Base-by-base conservation (phyloP, 1,140 invertebrate genomes). In the Acromyrmex heyeri region DNA sequence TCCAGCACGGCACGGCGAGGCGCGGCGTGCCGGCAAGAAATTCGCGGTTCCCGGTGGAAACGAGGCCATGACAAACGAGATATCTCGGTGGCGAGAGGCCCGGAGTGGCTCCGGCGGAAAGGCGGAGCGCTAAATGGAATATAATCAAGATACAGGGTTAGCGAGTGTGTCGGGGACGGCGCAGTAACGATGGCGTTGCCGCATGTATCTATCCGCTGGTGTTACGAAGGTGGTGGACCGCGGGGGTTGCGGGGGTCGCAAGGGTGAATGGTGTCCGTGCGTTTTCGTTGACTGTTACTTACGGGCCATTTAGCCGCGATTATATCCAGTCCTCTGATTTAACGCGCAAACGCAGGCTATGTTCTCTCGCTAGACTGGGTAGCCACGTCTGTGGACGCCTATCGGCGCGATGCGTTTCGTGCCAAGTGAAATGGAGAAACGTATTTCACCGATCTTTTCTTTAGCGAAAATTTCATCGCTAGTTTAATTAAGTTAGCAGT, bases 221-320 rank as follows among this genome's bases (percentile, higher is more conserved):
- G 38, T 62, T 83, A 64, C 79, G 79, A 90, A 85, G 69, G 83
- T 59, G 75, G 87, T 30, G 76, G 77, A 57, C 34, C 53, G 50
- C 27, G 55, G n/a, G 14, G 70, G 59, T 73, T 38, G 38, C 85
- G n/a, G 16, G 21, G 27, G 30, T 44, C 21, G 77, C 27, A 10
- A 30, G 61, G 70, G 81, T 53, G 62, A 38, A 27, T 16, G 57
- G 67, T 87, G 87, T 89, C 88, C 70, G 85, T 87, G 88, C 88
- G 88, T 87, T 90, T 89, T 90, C 88, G 85, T 87, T 59, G 77
- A 83, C 88, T 90, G 87, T 91, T 92, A 91, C 89, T 92, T 86
- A 92, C 91, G 87, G 91, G 72, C 87, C 91, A 92, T 92, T 92
- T 92, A 91, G 76, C 27, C 81, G 85, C 85, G 91, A 92, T 91